Percentiles rank a stretch among this genome's conserved stretches.
Evolutionary conservation across 1,140 invertebrate genomes (phyloP).

Genomic region (Solenopsis invicta): DNA sequence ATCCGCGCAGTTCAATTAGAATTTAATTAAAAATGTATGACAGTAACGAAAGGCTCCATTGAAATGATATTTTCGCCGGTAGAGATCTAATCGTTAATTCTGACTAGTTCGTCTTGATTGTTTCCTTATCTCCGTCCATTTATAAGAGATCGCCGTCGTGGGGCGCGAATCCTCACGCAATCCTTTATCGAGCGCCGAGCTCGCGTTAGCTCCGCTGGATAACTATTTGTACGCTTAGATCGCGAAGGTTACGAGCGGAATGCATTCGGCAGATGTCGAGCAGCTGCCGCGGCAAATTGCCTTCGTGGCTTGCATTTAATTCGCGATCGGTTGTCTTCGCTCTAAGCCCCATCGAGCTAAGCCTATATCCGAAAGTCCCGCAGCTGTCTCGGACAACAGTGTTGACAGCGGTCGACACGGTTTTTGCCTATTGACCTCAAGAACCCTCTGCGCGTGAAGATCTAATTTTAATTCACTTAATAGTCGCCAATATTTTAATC

Average conservation of each 20-base stretch:
- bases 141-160: constrained; percentile 16
- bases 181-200: constrained; percentile 3
- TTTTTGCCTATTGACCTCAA: constrained; percentile 26
- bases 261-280: constrained; percentile 81
- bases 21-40: background rate
- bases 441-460: background rate
- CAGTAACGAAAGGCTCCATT: background rate
- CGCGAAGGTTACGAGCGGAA: constrained; percentile 69
- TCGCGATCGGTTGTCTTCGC: constrained; percentile 71
- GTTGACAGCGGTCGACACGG: constrained; percentile 17
- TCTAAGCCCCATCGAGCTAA: constrained; percentile 54
- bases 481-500: constrained; percentile 1
- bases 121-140: constrained; percentile 20
- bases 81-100: constrained; percentile 1
- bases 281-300: constrained; percentile 80
- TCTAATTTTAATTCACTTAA: constrained; percentile 28
- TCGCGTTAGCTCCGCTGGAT: constrained; percentile 37
- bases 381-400: constrained; percentile 61
- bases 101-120: background rate
- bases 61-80: background rate
- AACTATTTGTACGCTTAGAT: constrained; percentile 72
- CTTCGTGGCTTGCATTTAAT: constrained; percentile 75
- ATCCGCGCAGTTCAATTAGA: constrained; percentile 7
- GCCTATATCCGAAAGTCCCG: constrained; percentile 41
- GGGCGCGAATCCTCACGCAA: constrained; percentile 28